Evolutionary conservation across 30 jellyfish, hydroid and myxozoan species (phyloP).

Genomic region (Chrysaora quinquecirrha): DNA sequence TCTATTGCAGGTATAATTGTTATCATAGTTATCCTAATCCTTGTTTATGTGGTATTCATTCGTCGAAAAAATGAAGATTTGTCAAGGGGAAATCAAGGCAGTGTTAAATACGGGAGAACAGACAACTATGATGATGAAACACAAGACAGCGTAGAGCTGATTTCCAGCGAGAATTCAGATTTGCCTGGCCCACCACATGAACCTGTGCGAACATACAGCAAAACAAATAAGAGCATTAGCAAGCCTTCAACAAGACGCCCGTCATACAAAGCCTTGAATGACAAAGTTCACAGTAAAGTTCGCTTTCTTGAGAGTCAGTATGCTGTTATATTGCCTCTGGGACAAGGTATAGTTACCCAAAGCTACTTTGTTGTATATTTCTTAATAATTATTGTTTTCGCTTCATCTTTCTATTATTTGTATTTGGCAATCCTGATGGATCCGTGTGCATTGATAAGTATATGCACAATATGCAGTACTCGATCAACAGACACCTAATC

Average conservation of each 20-base stretch:
- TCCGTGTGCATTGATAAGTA: too few relatives aligned
- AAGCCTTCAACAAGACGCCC: not conserved
- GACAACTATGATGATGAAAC: not conserved
- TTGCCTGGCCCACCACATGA: not conserved
- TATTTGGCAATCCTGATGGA: too few relatives aligned
- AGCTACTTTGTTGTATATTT: too few relatives aligned
- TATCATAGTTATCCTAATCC: not conserved
- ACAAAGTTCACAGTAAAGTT: not conserved
- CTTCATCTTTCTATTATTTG: too few relatives aligned
- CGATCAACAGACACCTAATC: too few relatives aligned
- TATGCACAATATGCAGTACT: too few relatives aligned
- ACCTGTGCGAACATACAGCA: not conserved
- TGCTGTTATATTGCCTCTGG: constrained; percentile 47
- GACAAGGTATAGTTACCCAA: constrained; percentile 65
- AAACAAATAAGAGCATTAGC: not conserved
- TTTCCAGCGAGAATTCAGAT: not conserved
- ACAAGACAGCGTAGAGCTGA: not conserved
- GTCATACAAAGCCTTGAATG: not conserved
- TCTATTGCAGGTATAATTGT: not conserved
- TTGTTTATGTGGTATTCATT: not conserved
- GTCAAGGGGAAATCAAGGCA: not conserved
- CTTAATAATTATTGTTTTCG: too few relatives aligned
- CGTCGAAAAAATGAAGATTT: not conserved
- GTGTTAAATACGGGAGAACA: not conserved
- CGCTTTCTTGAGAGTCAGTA: not conserved